Base-by-base conservation (phyloP, 2,888 invertebrate species). In the Seira sanloemensis region DNA sequence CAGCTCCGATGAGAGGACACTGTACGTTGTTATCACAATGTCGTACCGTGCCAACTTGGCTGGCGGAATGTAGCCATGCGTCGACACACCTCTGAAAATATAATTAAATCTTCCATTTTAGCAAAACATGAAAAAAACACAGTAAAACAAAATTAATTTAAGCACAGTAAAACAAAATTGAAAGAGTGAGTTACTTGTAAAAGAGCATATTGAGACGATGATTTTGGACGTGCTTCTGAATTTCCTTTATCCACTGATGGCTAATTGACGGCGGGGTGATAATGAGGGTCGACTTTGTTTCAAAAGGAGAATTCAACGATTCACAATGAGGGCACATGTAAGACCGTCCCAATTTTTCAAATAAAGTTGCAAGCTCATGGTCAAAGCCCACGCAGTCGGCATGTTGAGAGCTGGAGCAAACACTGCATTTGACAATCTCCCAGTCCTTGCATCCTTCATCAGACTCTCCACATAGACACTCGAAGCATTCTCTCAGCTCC, bases 211-310 rank as follows among this genome's bases (percentile, higher is more conserved):
- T 92, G 0, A 94, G 58, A 5, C 90, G 91, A 54, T 92, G 86
- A 65, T 92, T 91, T 19, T 90, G 90, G 16, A 94, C 91, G 90
- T 95, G 95, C 86, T 93, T 94, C 37, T 91, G 90, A 77, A 95
- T 93, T 91, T 96, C 96, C 4, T 94, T 92, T 25, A 93, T 91
- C 96, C 96, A 96, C 90, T 96, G 96, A 86, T 92, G 91, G 88
- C 93, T 92, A 71, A 96, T 94, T 2, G 94, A 91, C 1, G 90
- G 90, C 0, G 96, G 96, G 0, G 95, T 93, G 1, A 96, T 93
- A 87, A 96, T 95, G 68, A 96, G 91, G 0, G 96, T 96, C 0
- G 94, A 94, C 21, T 92, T 91, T 0, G 94, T 93, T 69, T 92
- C 91, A 0, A 94, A 88, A 1, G 92, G 92, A 0, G 92, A 91